Base-by-base conservation (phyloP, 2,888 invertebrate species). In the Rotaria socialis region DNA sequence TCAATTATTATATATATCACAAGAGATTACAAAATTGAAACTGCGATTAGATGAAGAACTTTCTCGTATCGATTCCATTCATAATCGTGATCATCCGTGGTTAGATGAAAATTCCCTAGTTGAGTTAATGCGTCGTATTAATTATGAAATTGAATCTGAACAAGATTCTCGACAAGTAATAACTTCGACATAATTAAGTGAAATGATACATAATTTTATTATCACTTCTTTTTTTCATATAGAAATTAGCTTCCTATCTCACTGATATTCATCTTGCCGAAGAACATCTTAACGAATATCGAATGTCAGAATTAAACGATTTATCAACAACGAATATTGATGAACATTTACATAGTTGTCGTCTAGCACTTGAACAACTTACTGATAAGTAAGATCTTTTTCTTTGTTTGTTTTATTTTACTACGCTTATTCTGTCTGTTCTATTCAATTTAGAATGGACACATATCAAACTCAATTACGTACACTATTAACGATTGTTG, bases 271-370 rank as follows among this genome's bases (percentile, higher is more conserved):
- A 19, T 24, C 14, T n/a, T 6, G 80, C 47, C 5, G 80, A 80
- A 80, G 47, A 80, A n/a, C 80, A 80, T 80, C 47, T 80, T n/a
- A 80, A 80, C 47, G 80, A 80, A 80, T 80, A 47, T 80, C 80
- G 47, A 47, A 80, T 47, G n/a, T 24, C 43, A 47, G 10, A 80
- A n/a, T n/a, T 10, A 24, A 47, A 80, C 11, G 6, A 19, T 41
- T 19, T 24, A 41, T 67, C 67, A 27, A 35, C 67, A 67, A 35
- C 67, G 35, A 67, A 41, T 80, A 14, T 80, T 10, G 47, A 47
- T 80, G 80, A 80, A 80, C 80, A 80, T n/a, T n/a, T 80, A 80
- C 43, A 47, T 80, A 80, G 43, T 47, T 47, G 80, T n/a, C 43
- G n/a, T 47, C 80, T n/a, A 47, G 24, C 14, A 24, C 80, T 80